These are phyloP conservation scores for Dorcus hopei DNA, from an alignment of 2,888 invertebrate genomes.

Conservation along the genomic window DNA sequence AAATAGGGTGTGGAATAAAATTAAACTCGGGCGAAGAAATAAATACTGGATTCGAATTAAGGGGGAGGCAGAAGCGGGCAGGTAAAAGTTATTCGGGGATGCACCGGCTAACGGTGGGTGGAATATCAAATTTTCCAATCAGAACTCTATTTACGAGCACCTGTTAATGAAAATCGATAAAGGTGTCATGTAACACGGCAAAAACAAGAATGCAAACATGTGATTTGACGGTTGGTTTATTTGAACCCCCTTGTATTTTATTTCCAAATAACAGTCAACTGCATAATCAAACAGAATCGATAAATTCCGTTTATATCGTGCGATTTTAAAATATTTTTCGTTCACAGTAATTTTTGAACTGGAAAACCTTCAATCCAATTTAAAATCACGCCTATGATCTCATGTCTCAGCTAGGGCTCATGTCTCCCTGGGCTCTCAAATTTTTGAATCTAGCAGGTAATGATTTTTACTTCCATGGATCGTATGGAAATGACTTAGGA, in stretches of 20 bases:
- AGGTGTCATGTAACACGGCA: neutral
- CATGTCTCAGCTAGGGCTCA: no score
- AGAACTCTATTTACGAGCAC: slow-evolving; percentile 12
- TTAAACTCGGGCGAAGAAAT: slow-evolving; percentile 43
- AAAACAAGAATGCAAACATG: neutral
- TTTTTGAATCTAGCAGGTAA: no score
- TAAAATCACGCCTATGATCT: no score
- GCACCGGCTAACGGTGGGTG: slow-evolving; percentile 7
- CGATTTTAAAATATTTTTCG: no score
- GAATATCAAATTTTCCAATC: slow-evolving; percentile 11
- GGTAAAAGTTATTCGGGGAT: slow-evolving; percentile 11
- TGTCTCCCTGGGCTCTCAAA: no score
- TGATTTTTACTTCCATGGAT: no score
- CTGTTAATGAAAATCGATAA: slow-evolving; percentile 9
- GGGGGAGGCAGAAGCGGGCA: slow-evolving; percentile 20
- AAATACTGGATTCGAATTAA: slow-evolving; percentile 45
- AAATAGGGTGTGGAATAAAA: slow-evolving; percentile 43
- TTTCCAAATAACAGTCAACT: no score
- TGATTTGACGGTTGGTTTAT: neutral
- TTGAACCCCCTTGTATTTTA: neutral
- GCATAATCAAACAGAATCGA: no score
- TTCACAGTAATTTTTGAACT: no score
- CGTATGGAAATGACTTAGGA: no score
- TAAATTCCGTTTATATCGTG: no score
- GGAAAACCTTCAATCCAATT: no score